phyloP scores from a whole-genome alignment of 2,797 vertebrate species.

The Coregonus ussuriensis region DNA sequence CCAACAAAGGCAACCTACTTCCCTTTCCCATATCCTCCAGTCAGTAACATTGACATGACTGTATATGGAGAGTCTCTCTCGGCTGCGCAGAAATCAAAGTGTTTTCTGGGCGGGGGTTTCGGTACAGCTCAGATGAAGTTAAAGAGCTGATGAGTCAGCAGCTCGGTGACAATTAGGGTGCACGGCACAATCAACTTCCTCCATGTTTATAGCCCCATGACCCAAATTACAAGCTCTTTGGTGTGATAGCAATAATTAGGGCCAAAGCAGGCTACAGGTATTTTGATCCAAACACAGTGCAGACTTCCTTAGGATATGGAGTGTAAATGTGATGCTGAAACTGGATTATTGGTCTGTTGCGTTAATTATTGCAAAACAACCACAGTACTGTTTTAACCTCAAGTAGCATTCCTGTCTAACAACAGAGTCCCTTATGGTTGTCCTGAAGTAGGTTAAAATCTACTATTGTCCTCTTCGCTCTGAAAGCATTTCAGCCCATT shows the following conservation, averaged over 20 bases:
- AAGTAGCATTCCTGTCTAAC: constrained; percentile 60
- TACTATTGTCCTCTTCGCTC: constrained; percentile 21
- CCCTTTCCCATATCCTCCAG: constrained; percentile 3
- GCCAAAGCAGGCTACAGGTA: constrained; percentile 42
- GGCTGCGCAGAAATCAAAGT: background rate
- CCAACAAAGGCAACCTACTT: constrained; percentile 4
- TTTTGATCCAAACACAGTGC: constrained; percentile 22
- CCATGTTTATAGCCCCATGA: constrained; percentile 50
- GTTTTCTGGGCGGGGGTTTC: background rate
- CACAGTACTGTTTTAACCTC: constrained; percentile 60
- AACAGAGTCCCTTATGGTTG: constrained; percentile 33
- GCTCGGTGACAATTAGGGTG: constrained; percentile 36
- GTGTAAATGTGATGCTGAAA: constrained; percentile 51
- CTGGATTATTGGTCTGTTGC: constrained; percentile 55
- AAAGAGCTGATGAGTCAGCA: constrained; percentile 19
- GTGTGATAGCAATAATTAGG: constrained; percentile 53
- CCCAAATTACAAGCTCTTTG: constrained; percentile 58
- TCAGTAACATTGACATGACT: background rate
- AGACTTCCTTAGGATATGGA: constrained; percentile 23
- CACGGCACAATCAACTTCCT: constrained; percentile 53
- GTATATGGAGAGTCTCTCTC: background rate
- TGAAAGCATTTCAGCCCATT: background rate
- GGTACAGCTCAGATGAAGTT: constrained; percentile 16
- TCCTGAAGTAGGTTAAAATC: constrained; percentile 36
- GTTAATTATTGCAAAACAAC: constrained; percentile 51